Conservation (phyloP, 2,113 vertebrate genomes). For the Triplophysa siluroides region DNA sequence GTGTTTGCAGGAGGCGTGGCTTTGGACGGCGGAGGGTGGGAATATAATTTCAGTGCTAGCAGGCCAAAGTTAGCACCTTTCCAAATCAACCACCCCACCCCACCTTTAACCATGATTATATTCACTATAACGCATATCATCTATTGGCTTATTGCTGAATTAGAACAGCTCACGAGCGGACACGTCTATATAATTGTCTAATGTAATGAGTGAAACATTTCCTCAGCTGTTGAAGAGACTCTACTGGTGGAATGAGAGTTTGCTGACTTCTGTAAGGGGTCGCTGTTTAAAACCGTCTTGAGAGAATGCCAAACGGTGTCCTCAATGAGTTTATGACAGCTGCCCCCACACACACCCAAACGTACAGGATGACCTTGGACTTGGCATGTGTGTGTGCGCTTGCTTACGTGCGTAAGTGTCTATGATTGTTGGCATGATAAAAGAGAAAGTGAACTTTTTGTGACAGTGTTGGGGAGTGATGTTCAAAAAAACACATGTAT, state of each 20-base stretch:
- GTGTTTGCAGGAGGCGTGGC: too few relatives aligned
- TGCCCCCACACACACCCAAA: conserved; percentile 37
- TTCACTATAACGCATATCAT: too few relatives aligned
- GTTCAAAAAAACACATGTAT: not conserved
- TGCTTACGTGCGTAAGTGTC: too few relatives aligned
- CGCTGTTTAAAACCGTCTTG: conserved; percentile 5
- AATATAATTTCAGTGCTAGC: too few relatives aligned
- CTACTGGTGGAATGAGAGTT: conserved; percentile 15
- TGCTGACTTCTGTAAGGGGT: not conserved
- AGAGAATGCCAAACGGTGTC: conserved; percentile 30
- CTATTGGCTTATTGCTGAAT: too few relatives aligned
- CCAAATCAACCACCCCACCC: too few relatives aligned
- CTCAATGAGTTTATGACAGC: conserved; percentile 48
- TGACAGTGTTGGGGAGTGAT: not conserved
- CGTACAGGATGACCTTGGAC: conserved; percentile 39
- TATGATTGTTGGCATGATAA: not conserved
- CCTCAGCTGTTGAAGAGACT: conserved; percentile 34
- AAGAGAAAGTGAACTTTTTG: not conserved
- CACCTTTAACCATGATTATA: too few relatives aligned
- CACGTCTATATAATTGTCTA: conserved; percentile 10
- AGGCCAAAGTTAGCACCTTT: too few relatives aligned
- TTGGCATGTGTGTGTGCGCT: not conserved
- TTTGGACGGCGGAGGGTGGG: too few relatives aligned
- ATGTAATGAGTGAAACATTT: conserved; percentile 37
- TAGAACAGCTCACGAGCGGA: not conserved